Conservation (phyloP, 2,113 vertebrate genomes). For the Myotis yumanensis region DNA sequence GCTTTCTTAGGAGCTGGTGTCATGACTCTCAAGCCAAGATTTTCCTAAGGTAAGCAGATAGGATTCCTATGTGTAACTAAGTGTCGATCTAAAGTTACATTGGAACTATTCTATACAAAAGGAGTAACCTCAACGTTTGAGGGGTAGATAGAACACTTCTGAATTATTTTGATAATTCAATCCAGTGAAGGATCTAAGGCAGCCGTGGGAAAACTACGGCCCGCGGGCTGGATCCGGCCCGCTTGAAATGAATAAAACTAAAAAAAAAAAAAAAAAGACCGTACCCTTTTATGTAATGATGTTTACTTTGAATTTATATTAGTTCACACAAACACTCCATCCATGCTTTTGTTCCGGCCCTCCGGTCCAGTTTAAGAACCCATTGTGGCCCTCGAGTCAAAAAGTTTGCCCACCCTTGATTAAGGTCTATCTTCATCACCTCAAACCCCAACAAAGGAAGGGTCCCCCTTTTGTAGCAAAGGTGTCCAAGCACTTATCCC, state of each 20-base stretch:
- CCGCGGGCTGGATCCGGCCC: too few relatives aligned
- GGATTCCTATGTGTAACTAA: not conserved
- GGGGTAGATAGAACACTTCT: not conserved
- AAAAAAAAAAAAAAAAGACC: too few relatives aligned
- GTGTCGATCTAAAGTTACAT: conserved; percentile 8
- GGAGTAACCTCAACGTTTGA: not conserved
- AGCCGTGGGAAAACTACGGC: too few relatives aligned
- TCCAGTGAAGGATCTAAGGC: not conserved
- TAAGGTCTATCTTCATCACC: not conserved
- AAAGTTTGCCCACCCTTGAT: too few relatives aligned
- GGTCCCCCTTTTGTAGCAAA: not conserved
- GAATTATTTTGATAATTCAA: conserved; percentile 19
- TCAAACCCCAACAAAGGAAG: not conserved
- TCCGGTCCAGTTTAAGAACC: too few relatives aligned
- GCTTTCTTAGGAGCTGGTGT: not conserved
- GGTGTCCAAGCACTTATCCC: not conserved
- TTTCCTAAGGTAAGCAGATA: not conserved
- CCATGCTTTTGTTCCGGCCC: too few relatives aligned
- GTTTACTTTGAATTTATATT: too few relatives aligned
- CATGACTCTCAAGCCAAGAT: not conserved
- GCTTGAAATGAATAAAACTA: too few relatives aligned
- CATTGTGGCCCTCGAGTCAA: too few relatives aligned
- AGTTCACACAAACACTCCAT: too few relatives aligned
- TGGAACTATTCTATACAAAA: not conserved
- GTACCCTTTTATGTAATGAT: too few relatives aligned